A percentile compares a stretch with the other conserved stretches of the same genome.
These are phyloP conservation scores for Lemur catta DNA, from an alignment of 2,797 vertebrate genomes.

Conservation along the genomic window DNA sequence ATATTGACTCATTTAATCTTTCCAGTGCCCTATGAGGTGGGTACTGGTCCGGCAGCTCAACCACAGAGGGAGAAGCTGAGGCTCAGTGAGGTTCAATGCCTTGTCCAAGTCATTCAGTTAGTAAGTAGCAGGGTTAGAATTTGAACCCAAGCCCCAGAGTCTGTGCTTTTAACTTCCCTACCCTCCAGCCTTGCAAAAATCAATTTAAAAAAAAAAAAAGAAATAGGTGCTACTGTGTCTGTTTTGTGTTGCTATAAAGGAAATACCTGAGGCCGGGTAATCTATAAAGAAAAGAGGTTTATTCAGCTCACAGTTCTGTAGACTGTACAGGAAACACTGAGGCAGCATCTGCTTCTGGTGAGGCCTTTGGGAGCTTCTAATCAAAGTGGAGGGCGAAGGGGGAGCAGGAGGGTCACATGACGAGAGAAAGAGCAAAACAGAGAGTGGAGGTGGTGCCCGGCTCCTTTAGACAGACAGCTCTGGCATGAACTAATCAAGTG, in stretches of 20 bases:
- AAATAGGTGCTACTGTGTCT: neutral
- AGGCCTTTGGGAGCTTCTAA: no score
- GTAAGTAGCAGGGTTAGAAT: conserved; percentile 28
- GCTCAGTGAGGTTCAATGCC: fast-evolving
- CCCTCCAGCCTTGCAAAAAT: conserved; percentile 19
- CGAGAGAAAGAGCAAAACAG: neutral
- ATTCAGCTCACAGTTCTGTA: neutral
- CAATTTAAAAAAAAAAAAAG: neutral
- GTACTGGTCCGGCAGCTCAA: neutral
- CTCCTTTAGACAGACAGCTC: neutral
- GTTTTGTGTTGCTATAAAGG: neutral
- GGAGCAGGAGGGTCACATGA: neutral
- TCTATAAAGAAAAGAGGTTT: neutral
- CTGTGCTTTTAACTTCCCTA: neutral
- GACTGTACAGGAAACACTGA: neutral
- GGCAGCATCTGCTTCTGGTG: neutral
- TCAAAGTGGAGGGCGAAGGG: neutral
- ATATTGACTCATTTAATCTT: neutral
- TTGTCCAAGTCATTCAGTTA: neutral
- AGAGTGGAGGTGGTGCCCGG: neutral
- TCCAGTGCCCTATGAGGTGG: neutral
- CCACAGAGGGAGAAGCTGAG: neutral
- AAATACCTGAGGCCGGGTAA: neutral
- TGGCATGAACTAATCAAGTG: no score
- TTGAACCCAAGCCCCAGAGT: neutral